Percentiles rank a stretch among this genome's conserved stretches.
Evolutionary conservation across 2,113 vertebrate species (phyloP).

Genomic region (Plestiodon gilberti): DNA sequence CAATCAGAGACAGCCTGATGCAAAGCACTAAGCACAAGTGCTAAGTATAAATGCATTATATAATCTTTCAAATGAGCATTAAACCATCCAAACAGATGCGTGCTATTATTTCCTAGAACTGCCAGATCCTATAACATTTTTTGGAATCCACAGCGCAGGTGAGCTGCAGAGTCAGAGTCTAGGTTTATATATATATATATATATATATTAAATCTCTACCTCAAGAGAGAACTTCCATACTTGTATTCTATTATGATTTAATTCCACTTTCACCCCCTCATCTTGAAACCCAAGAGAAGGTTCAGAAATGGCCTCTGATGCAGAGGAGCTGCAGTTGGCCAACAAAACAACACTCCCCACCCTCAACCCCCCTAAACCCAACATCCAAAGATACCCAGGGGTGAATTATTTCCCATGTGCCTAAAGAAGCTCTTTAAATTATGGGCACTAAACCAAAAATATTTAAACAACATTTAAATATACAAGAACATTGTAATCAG

Average conservation of each 20-base stretch:
- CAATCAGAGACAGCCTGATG: rapidly evolving
- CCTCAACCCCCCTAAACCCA: too few relatives aligned
- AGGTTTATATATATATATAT: background rate
- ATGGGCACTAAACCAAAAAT: background rate
- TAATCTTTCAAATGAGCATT: background rate
- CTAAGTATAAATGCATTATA: background rate
- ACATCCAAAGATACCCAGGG: too few relatives aligned
- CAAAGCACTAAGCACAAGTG: conserved; percentile 18
- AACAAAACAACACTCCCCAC: too few relatives aligned
- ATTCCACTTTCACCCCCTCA: background rate
- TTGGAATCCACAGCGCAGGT: background rate
- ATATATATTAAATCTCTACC: background rate
- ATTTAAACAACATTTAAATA: background rate
- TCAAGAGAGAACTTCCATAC: background rate
- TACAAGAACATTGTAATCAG: too few relatives aligned
- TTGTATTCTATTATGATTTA: background rate
- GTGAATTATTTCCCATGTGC: background rate
- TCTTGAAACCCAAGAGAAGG: background rate
- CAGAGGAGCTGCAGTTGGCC: background rate
- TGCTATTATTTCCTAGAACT: background rate
- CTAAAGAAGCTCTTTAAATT: background rate
- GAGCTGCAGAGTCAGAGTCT: background rate
- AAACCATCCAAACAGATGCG: background rate
- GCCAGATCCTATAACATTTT: background rate
- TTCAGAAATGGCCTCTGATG: background rate